A percentile compares a stretch with the other conserved stretches of the same genome.
phyloP scores from a whole-genome alignment of 2,797 vertebrate genomes.

The Eremophila alpestris region DNA sequence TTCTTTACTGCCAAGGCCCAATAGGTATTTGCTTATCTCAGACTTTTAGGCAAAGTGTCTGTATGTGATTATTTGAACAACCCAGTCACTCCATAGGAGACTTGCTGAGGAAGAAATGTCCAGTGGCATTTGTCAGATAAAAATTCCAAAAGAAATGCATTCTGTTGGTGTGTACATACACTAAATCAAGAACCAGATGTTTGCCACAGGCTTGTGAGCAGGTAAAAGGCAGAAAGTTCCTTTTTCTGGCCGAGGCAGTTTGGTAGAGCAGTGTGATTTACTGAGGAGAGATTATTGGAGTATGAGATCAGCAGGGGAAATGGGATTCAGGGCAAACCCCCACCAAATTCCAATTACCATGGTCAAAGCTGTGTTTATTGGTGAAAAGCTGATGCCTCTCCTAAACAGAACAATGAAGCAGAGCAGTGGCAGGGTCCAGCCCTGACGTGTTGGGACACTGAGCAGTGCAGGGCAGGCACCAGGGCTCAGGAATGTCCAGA shows the following conservation, averaged over 20 bases:
- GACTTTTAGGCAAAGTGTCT: neutral
- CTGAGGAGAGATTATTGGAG: neutral
- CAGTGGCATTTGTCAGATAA: neutral
- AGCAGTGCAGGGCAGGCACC: neutral
- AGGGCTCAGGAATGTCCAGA: neutral
- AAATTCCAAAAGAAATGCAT: neutral
- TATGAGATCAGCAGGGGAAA: neutral
- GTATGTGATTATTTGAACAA: neutral
- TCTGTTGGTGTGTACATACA: neutral
- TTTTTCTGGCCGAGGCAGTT: neutral
- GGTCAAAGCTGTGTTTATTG: neutral
- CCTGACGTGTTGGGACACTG: neutral
- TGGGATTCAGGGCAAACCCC: neutral
- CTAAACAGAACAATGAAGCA: neutral
- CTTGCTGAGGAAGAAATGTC: neutral
- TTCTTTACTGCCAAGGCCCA: neutral
- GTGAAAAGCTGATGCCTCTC: neutral
- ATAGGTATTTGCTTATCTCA: neutral
- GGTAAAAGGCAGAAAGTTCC: neutral
- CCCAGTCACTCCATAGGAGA: neutral
- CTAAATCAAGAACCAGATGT: neutral
- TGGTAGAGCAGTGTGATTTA: neutral
- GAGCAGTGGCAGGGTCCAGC: neutral
- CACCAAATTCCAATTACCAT: neutral
- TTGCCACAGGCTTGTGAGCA: neutral